A percentile compares a stretch with the other conserved stretches of the same genome.
These are phyloP conservation scores for Zoroaster sp. DNA, from an alignment of 53 echinoderm and acorn worm species.

Conservation along the genomic window DNA sequence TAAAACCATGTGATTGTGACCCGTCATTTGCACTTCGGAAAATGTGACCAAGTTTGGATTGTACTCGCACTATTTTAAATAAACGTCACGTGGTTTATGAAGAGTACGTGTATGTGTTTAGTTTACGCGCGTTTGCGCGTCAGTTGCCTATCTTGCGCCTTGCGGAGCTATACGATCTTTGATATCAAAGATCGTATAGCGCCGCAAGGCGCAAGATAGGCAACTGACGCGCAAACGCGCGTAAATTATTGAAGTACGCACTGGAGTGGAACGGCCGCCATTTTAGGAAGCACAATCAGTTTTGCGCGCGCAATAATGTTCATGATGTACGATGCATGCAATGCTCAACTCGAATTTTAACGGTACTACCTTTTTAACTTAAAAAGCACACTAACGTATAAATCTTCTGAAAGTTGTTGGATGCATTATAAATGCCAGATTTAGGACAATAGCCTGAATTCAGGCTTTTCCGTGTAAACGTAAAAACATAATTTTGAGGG, in stretches of 20 bases:
- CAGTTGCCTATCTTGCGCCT: too few species aligned
- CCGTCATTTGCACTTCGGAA: too few species aligned
- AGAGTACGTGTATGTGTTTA: too few species aligned
- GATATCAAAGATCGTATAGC: not conserved
- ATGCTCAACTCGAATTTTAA: not conserved
- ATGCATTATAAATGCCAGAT: too few species aligned
- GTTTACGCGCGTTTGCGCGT: too few species aligned
- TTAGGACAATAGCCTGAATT: too few species aligned
- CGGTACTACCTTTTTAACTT: not conserved
- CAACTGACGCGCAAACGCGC: not conserved
- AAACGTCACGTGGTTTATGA: too few species aligned
- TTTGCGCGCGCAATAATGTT: not conserved
- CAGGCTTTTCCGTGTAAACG: too few species aligned
- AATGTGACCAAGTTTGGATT: too few species aligned
- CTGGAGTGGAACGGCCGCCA: not conserved
- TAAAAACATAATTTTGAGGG: not conserved
- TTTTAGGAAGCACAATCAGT: not conserved
- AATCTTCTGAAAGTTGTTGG: not conserved
- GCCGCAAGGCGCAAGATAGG: not conserved
- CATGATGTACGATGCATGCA: not conserved
- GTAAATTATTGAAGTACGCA: not conserved
- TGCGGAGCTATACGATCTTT: too few species aligned
- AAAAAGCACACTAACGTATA: not conserved
- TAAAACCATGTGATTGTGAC: too few species aligned
- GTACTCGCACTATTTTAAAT: too few species aligned